phyloP scores from a whole-genome alignment of 2,888 invertebrate species.

The Sinodicranocentrus sp. region DNA sequence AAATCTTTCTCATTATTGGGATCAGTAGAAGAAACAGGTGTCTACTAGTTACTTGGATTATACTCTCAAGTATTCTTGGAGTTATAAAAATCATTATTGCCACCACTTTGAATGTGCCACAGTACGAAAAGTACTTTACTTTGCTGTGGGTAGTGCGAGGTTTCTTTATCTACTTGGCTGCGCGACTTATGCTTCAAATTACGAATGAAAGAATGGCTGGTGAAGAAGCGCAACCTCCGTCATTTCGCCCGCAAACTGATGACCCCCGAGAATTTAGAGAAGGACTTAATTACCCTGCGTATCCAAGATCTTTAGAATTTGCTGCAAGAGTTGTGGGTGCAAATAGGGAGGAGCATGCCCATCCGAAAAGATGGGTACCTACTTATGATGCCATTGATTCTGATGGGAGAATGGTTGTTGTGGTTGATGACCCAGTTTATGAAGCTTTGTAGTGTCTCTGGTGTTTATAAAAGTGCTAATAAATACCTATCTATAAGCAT shows the following conservation, averaged over 20 bases:
- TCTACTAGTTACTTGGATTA: constrained; percentile 39
- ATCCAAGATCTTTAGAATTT: constrained; percentile 31
- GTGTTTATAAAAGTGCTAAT: background rate
- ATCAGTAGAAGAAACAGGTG: constrained; percentile 38
- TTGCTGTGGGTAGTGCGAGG: background rate
- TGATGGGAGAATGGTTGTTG: constrained; percentile 45
- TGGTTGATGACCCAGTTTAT: constrained; percentile 54
- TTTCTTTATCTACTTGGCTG: constrained; percentile 33
- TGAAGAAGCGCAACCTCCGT: constrained; percentile 21
- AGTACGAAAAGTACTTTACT: background rate
- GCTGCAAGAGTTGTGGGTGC: constrained; percentile 8
- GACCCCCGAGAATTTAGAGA: constrained; percentile 43
- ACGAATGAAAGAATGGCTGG: constrained; percentile 18
- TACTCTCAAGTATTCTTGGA: background rate
- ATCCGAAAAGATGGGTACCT: constrained; percentile 44
- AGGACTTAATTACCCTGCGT: constrained; percentile 39
- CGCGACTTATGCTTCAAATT: constrained; percentile 33
- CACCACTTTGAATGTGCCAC: background rate
- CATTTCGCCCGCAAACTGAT: constrained; percentile 38
- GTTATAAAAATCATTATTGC: background rate
- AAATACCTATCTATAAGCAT: background rate
- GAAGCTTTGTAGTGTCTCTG: constrained; percentile 26
- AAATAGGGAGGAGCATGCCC: constrained; percentile 32
- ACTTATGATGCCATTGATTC: constrained; percentile 46
- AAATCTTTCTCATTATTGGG: background rate